A percentile compares a stretch with the other conserved stretches of the same genome.
Evolutionary conservation across 2,113 vertebrate genomes (phyloP).

Genomic region (Donacobius atricapilla): DNA sequence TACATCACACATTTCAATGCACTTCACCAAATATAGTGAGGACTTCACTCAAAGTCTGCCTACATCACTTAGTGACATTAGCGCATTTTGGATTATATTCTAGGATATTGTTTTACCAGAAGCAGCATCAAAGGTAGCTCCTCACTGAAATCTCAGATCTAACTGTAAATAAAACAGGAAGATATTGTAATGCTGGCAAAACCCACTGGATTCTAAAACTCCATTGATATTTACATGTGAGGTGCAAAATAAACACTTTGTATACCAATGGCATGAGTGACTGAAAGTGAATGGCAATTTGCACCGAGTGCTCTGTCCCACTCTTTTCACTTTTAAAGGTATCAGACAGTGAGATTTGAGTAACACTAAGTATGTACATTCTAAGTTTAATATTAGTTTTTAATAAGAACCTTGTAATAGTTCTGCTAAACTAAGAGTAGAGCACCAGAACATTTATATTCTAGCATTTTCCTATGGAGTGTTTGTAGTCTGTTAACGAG

Average conservation of each 20-base stretch:
- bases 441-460: background rate
- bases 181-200: background rate
- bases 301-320: background rate
- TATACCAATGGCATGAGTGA: background rate
- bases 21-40: background rate
- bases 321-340: background rate
- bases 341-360: background rate
- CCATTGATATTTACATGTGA: background rate
- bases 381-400: background rate
- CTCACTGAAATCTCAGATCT: background rate
- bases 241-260: background rate
- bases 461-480: background rate
- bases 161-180: background rate
- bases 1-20: background rate
- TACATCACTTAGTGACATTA: accelerated
- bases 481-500: background rate
- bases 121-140: background rate
- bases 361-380: background rate
- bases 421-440: background rate
- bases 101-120: background rate
- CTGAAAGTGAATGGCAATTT: background rate
- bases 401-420: background rate
- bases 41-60: background rate
- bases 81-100: background rate
- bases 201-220: background rate